Evolutionary conservation across 2,888 invertebrate species (phyloP), one percentile per base, ranked within the genome.

Genomic region (Chrysolina americana): DNA sequence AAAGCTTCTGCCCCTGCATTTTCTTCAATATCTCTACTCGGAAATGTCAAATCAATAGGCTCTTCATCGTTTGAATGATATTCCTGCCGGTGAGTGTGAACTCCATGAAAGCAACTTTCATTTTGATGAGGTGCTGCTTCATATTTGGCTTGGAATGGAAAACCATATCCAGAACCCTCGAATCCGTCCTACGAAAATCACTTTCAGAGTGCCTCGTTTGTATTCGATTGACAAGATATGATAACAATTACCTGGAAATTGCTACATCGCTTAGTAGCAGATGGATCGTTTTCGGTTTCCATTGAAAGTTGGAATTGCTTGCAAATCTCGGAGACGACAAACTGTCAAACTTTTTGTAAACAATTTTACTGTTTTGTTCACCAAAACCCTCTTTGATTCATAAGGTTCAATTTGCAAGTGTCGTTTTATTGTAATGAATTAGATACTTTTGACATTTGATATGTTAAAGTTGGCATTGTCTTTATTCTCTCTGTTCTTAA

Each of bases 251-350:
- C 73, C 73, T 70, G 56, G 63, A 53, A 63, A 36, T 41, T 41
- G 62, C 68, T 70, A 76, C 73, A 80, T 82, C 76, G 81, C 79
- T 81, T 81, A 59, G 70, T 48, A 77, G 79, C 72, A 75, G 79
- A 78, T 28, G 63, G 56, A 71, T 73, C 77, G 74, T 79, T 76
- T 63, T 47, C 73, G 77, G 82, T 80, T 81, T 82, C 82, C 82
- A 82, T 82, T 81, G 82, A 79, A 69, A 77, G 76, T 48, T 56
- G 15, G 21, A 63, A 47, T 68, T 48, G 53, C 66, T 70, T 65
- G 65, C 21, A 65, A 73, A 71, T 72, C 70, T 76, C 50, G 75
- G 75, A 75, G 75, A 75, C 75, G 75, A 64, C 19, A 64, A 41
- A 68, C 48, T 68, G 68, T 68, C 59, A 59, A 28, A 59, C 36